A percentile compares a stretch with the other conserved stretches of the same genome.
Conservation (phyloP, 2,113 vertebrate genomes). For the Rhinoptilus africanus region DNA sequence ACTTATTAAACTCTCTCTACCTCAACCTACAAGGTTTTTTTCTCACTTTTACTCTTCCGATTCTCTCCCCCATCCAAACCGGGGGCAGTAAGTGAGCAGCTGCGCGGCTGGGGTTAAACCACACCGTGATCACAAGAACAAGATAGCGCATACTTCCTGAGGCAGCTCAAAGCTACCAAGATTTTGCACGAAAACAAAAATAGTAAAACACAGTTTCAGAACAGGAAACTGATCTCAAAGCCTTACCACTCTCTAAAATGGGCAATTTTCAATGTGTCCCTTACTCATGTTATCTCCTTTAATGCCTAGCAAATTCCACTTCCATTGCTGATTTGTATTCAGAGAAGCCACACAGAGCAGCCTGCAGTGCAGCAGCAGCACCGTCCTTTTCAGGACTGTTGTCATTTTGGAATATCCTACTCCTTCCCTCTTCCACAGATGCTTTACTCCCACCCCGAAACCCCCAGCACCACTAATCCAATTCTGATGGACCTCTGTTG, state of each 20-base stretch:
- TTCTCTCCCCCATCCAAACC: background rate
- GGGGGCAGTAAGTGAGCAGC: background rate
- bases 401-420: background rate
- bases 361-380: background rate
- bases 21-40: background rate
- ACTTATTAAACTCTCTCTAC: background rate
- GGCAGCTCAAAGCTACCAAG: background rate
- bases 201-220: background rate
- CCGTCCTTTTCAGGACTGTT: background rate
- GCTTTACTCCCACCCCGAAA: background rate
- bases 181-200: background rate
- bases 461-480: background rate
- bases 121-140: background rate
- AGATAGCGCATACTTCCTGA: background rate
- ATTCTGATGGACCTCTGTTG: background rate
- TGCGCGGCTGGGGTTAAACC: background rate
- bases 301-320: background rate
- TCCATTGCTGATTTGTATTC: background rate
- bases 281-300: background rate
- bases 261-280: background rate
- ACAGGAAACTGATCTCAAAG: background rate
- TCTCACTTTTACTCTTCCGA: background rate
- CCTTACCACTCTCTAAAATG: background rate
- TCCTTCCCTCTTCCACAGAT: background rate
- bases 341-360: background rate